These are phyloP conservation scores for Patella caerulea DNA, from an alignment of 2,888 invertebrate species.

Conservation along the genomic window DNA sequence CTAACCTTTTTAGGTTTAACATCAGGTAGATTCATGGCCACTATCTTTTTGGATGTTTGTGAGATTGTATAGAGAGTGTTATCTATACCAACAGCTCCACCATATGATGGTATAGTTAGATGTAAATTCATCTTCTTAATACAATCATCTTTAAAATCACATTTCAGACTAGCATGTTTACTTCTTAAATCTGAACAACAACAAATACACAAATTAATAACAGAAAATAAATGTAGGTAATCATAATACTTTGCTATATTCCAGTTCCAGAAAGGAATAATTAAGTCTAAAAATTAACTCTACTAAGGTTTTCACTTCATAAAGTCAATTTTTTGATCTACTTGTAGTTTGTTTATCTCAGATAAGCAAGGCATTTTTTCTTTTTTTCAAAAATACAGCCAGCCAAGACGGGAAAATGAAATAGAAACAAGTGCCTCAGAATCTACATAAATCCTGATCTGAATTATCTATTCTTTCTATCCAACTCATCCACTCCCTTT, in stretches of 20 bases:
- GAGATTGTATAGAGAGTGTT: slow-evolving; percentile 56
- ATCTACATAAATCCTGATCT: no score
- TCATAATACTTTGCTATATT: background rate
- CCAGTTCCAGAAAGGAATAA: background rate
- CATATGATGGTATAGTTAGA: slow-evolving; percentile 56
- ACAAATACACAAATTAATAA: slow-evolving; percentile 14
- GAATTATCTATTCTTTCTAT: no score
- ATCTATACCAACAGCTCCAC: slow-evolving; percentile 55
- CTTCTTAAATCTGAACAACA: slow-evolving; percentile 48
- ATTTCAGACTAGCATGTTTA: slow-evolving; percentile 60
- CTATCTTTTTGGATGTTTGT: slow-evolving; percentile 56
- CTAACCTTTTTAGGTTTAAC: slow-evolving; percentile 56
- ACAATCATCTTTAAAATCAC: slow-evolving; percentile 61
- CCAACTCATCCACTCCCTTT: no score
- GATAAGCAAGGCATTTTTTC: no score
- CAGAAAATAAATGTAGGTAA: no score
- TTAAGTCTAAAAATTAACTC: no score
- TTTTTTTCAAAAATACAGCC: no score
- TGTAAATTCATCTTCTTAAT: slow-evolving; percentile 59
- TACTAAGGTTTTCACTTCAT: no score
- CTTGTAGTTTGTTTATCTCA: no score
- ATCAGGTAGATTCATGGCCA: slow-evolving; percentile 58
- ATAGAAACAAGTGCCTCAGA: no score
- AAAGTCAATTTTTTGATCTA: no score
- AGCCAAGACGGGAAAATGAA: no score